A percentile compares a stretch with the other conserved stretches of the same genome.
phyloP scores from a whole-genome alignment of 2,113 vertebrate genomes.

The Limanda limanda region DNA sequence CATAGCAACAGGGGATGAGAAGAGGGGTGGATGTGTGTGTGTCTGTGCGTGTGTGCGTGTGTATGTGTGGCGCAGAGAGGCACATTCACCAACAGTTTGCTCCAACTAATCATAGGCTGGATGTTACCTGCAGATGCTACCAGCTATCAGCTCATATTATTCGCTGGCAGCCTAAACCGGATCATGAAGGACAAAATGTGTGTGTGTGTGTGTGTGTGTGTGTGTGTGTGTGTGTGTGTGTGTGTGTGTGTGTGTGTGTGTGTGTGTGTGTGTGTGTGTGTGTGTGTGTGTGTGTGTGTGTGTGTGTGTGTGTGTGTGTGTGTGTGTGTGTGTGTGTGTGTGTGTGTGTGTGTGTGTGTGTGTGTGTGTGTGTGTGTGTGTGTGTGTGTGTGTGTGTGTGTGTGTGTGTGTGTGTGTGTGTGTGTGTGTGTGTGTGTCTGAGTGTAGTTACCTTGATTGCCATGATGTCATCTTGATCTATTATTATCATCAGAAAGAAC shows the following conservation, averaged over 20 bases:
- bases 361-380: constrained; percentile 6
- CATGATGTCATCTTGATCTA: constrained; percentile 33
- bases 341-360: constrained; percentile 14
- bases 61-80: constrained; percentile 59
- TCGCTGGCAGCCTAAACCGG: not conserved
- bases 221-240: constrained; percentile 14
- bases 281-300: constrained; percentile 14
- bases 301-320: constrained; percentile 6
- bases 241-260: too few species aligned
- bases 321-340: constrained; percentile 15
- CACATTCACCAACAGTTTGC: constrained; percentile 63
- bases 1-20: constrained; percentile 81
- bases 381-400: constrained; percentile 25
- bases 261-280: constrained; percentile 15
- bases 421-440: not conserved
- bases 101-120: constrained; percentile 37
- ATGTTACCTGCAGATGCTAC: constrained; percentile 41
- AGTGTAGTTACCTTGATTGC: constrained; percentile 10
- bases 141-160: not conserved
- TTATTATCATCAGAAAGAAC: not conserved
- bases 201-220: constrained; percentile 16
- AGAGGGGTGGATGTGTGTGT: constrained; percentile 33
- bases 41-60: not conserved
- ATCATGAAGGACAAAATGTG: constrained; percentile 8
- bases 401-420: constrained; percentile 15